phyloP scores from a whole-genome alignment of 1,140 invertebrate species.

The Aphaenogaster ashmeadi region DNA sequence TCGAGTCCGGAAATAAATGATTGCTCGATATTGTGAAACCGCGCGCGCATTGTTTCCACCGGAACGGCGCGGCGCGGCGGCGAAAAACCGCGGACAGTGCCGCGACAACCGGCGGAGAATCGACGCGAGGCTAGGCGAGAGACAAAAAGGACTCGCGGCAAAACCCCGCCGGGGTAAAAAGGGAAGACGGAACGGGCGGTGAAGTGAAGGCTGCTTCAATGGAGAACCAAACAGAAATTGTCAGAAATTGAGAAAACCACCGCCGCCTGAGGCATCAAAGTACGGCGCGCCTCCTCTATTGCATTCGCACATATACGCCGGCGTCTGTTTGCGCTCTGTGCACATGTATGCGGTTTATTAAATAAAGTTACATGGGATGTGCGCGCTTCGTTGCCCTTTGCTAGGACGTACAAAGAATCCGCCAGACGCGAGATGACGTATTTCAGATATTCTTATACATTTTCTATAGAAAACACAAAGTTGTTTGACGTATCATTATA shows the following conservation, averaged over 20 bases:
- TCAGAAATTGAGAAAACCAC: slow-evolving; percentile 66
- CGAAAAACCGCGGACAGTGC: slow-evolving; percentile 41
- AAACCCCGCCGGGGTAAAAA: slow-evolving; percentile 42
- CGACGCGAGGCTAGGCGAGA: slow-evolving; percentile 9
- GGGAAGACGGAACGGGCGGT: neutral
- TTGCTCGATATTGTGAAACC: slow-evolving; percentile 68
- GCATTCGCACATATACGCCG: slow-evolving; percentile 2
- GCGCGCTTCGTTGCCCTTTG: slow-evolving; percentile 36
- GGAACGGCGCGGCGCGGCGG: slow-evolving; percentile 37
- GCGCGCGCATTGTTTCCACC: slow-evolving; percentile 60
- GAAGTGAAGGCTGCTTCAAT: slow-evolving; percentile 31
- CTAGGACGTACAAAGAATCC: slow-evolving; percentile 25
- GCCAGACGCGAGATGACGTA: slow-evolving; percentile 33
- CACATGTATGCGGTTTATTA: slow-evolving; percentile 52
- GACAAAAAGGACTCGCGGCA: slow-evolving; percentile 50
- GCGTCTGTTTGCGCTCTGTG: slow-evolving; percentile 21
- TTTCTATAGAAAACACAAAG: neutral
- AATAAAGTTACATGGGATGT: slow-evolving; percentile 56
- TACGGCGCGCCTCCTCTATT: slow-evolving; percentile 41
- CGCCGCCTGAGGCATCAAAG: slow-evolving; percentile 52
- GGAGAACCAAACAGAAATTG: slow-evolving; percentile 63
- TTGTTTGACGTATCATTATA: slow-evolving; percentile 14
- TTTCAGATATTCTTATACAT: slow-evolving; percentile 45
- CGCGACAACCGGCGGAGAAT: slow-evolving; percentile 38
- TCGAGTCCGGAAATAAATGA: slow-evolving; percentile 71